Conservation (phyloP, 2,888 invertebrate species). For the Cheilosia variabilis region DNA sequence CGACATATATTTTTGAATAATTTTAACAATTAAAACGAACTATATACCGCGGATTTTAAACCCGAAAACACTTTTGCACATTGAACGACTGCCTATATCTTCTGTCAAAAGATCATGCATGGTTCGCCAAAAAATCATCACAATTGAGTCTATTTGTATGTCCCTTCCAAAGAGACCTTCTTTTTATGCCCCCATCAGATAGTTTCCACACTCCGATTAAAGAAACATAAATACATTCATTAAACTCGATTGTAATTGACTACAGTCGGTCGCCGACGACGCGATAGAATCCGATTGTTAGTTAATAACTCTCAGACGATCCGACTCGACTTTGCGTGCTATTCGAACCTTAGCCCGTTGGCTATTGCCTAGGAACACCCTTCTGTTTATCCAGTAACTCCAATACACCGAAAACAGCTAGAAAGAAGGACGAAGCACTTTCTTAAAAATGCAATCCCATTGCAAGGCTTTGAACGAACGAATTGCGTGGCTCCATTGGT, state of each 20-base stretch:
- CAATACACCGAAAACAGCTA: neutral
- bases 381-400: slow-evolving; percentile 60
- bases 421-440: slow-evolving; percentile 3
- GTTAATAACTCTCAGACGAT: slow-evolving; percentile 50
- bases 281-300: slow-evolving; percentile 51
- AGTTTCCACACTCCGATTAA: too few species aligned
- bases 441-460: slow-evolving; percentile 51
- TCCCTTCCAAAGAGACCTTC: too few species aligned
- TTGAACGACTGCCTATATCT: too few species aligned
- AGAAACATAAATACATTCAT: neutral
- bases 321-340: slow-evolving; percentile 56
- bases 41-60: too few species aligned
- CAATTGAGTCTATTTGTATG: too few species aligned
- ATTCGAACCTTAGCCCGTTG: slow-evolving; percentile 23
- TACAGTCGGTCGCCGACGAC: slow-evolving; percentile 9
- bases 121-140: too few species aligned
- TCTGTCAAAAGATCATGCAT: too few species aligned
- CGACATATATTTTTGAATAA: too few species aligned
- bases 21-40: too few species aligned
- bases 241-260: slow-evolving; percentile 33
- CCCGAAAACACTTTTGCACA: too few species aligned
- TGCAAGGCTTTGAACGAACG: slow-evolving; percentile 37
- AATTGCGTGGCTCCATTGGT: slow-evolving; percentile 46
- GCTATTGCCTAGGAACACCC: slow-evolving; percentile 73
- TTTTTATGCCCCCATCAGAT: too few species aligned